A percentile compares a stretch with the other conserved stretches of the same genome.
phyloP scores from a whole-genome alignment of 2,888 invertebrate genomes.

The Ashinkailepas kermadecensis region DNA sequence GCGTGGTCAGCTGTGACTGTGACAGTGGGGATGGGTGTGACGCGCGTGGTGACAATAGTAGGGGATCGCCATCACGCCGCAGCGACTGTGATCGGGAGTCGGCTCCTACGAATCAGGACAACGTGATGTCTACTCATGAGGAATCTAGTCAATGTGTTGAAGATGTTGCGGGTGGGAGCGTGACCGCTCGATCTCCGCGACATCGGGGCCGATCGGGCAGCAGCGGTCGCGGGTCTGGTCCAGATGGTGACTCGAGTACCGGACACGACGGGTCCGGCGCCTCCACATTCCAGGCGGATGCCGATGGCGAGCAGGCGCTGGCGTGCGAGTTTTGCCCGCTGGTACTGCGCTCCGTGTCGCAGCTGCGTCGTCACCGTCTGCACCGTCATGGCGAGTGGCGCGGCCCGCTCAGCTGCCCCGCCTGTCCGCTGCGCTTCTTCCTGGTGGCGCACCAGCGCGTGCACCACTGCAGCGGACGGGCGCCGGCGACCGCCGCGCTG shows the following conservation, averaged over 20 bases:
- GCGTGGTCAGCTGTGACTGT: neutral
- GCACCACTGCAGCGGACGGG: neutral
- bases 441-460: neutral
- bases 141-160: neutral
- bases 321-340: neutral
- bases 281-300: neutral
- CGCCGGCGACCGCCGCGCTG: neutral
- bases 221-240: neutral
- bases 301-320: neutral
- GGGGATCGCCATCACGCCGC: neutral
- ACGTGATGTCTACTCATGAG: neutral
- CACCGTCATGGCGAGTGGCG: conserved; percentile 18
- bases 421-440: conserved; percentile 8
- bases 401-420: neutral
- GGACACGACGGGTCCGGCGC: no score
- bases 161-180: neutral
- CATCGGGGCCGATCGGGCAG: neutral
- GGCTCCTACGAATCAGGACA: neutral
- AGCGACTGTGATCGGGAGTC: neutral
- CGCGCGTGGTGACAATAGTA: neutral
- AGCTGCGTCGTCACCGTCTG: neutral
- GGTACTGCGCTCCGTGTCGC: neutral
- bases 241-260: neutral
- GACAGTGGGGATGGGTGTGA: neutral
- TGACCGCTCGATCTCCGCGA: no score